Evolutionary conservation across 2,888 invertebrate species (phyloP).

Genomic region (Eupithecia centaureata): DNA sequence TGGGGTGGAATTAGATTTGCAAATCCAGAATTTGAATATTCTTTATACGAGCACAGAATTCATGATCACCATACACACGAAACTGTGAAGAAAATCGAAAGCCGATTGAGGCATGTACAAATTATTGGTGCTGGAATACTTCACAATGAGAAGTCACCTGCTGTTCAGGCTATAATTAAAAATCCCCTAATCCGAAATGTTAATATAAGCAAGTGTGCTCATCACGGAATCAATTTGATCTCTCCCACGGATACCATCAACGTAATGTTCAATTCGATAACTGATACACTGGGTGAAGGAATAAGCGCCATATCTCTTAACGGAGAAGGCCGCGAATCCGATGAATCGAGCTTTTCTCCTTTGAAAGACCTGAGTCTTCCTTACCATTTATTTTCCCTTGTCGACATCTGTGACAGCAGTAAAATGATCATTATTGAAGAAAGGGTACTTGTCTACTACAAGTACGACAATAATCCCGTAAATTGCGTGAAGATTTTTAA

Average conservation of each 20-base stretch:
- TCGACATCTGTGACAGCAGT: slow-evolving; percentile 98
- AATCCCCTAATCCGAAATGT: slow-evolving; percentile 92
- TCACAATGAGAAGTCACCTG: slow-evolving; percentile 97
- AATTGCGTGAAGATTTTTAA: slow-evolving; percentile 99
- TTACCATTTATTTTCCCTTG: slow-evolving; percentile 95
- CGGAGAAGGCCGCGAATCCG: slow-evolving; percentile 95
- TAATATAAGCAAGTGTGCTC: slow-evolving; percentile 92
- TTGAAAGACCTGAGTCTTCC: slow-evolving; percentile 92
- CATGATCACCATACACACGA: slow-evolving; percentile 92
- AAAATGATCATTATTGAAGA: slow-evolving; percentile 96
- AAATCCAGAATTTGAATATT: slow-evolving; percentile 94
- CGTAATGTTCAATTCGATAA: slow-evolving; percentile 89
- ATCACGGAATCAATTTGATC: slow-evolving; percentile 95
- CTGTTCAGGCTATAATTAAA: slow-evolving; percentile 94
- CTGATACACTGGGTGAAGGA: slow-evolving; percentile 94
- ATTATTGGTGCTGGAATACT: slow-evolving; percentile 97
- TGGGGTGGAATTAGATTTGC: slow-evolving; percentile 99
- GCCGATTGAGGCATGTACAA: slow-evolving; percentile 90
- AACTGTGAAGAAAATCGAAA: slow-evolving; percentile 87
- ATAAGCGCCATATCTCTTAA: slow-evolving; percentile 95
- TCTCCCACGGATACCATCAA: slow-evolving; percentile 93
- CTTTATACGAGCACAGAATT: slow-evolving; percentile 90
- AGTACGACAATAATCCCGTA: slow-evolving; percentile 97
- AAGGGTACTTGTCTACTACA: slow-evolving; percentile 95
- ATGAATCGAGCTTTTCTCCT: slow-evolving; percentile 94